Base-by-base conservation (phyloP, 2,888 invertebrate species). In the Harpalus rubripes region DNA sequence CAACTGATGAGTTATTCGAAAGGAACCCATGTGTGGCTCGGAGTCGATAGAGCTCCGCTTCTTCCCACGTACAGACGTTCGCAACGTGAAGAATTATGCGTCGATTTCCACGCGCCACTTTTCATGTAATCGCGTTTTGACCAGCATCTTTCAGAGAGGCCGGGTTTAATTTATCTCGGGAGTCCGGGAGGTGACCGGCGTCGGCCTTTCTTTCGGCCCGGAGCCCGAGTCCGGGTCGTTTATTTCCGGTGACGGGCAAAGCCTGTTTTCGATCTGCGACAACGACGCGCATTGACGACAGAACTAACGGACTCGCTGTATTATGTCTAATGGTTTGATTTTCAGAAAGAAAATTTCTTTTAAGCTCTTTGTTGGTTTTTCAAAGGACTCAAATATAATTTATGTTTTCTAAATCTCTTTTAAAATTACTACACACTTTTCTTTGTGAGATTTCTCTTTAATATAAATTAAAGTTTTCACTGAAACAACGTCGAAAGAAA, bases 51-150 rank as follows among this genome's bases (percentile, higher is more conserved):
- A 26, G 8, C 26, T 26, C 26, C 63, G 63, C 22, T 26, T 63
- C 63, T 10, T 22, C 22, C 3, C 1, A 22, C 22, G 16, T 39
- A n/a, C 15, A n/a, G 32, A 15, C 39, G 68, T 41, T 6, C n/a
- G 39, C 7, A 18, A 41, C 72, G 72, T 74, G 83, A 74, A 74
- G 83, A 83, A 83, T 83, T 76, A 83, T 83, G 83, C 83, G 72
- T 74, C 83, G 83, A 74, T 74, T 74, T 74, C 72, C 82, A 16
- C 65, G 72, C 58, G 26, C 76, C 44, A 74, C 83, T 68, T 83
- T 83, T 83, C 82, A 72, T 83, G 83, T 83, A 83, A 83, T 83
- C 83, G 76, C 83, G 61, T 83, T 83, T 83, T 83, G 83, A 83
- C 83, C 83, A 83, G 59, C 74, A 76, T 83, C 83, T 72, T 74